These are phyloP conservation scores for Heterochromis multidens DNA, from an alignment of 2,113 vertebrate species.

Conservation along the genomic window DNA sequence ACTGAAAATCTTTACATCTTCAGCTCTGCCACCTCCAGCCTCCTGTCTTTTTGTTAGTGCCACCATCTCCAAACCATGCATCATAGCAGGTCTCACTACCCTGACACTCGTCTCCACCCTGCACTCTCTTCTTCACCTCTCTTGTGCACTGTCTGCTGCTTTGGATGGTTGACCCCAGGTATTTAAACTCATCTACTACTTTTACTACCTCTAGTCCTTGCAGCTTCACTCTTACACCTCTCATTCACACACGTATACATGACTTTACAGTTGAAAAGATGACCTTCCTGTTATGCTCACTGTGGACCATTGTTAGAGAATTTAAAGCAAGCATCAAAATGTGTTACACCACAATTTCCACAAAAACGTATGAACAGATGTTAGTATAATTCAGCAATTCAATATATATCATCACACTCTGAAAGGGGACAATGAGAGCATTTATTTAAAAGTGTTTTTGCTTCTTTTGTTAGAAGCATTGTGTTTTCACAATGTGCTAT, in stretches of 20 bases:
- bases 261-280: neutral
- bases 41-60: too few relatives aligned
- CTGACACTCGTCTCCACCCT: neutral
- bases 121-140: neutral
- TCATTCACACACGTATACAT: neutral
- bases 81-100: neutral
- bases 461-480: neutral
- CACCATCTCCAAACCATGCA: neutral
- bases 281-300: neutral
- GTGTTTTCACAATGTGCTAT: neutral
- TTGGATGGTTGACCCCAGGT: neutral
- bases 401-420: neutral
- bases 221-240: too few relatives aligned
- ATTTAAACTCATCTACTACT: neutral
- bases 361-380: neutral
- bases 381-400: neutral
- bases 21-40: neutral
- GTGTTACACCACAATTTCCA: neutral
- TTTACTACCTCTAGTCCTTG: too few relatives aligned
- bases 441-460: neutral
- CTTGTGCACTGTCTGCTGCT: neutral
- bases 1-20: neutral
- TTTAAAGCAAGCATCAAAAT: neutral
- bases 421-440: neutral
- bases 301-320: neutral